phyloP scores from a whole-genome alignment of 2,797 vertebrate genomes.

The Helarctos malayanus region DNA sequence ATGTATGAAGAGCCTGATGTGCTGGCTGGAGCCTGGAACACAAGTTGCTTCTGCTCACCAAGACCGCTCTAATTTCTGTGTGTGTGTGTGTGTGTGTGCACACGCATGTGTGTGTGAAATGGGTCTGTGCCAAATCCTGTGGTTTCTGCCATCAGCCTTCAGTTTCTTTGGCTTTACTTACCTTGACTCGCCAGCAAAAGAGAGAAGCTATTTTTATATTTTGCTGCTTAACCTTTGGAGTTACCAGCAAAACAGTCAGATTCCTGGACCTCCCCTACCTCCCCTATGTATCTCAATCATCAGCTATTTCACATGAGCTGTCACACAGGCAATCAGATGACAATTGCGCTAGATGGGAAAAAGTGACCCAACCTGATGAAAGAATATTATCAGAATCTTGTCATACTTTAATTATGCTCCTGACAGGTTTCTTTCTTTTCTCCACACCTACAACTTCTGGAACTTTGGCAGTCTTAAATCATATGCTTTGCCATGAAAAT shows the following conservation, averaged over 20 bases:
- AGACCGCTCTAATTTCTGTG: background rate
- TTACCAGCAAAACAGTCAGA: background rate
- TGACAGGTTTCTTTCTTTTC: background rate
- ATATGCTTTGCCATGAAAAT: background rate
- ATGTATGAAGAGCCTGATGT: background rate
- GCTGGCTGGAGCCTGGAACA: background rate
- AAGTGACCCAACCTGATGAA: background rate
- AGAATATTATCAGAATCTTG: background rate
- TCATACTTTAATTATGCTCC: background rate
- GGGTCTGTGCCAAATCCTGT: background rate
- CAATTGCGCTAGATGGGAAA: background rate
- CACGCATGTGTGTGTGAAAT: background rate
- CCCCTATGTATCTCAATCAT: background rate
- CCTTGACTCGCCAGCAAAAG: background rate
- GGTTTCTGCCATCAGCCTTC: background rate
- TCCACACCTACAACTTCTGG: background rate
- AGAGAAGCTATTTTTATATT: slow-evolving; percentile 46
- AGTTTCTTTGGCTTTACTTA: background rate
- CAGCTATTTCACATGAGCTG: background rate
- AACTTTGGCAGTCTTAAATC: background rate
- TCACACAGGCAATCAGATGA: background rate
- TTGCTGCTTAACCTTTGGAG: slow-evolving; percentile 48
- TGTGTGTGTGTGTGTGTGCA: background rate
- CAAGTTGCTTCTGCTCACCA: background rate
- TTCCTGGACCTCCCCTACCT: background rate